These are phyloP conservation scores for Sipha maydis DNA, from an alignment of 2,888 invertebrate genomes.

Conservation along the genomic window DNA sequence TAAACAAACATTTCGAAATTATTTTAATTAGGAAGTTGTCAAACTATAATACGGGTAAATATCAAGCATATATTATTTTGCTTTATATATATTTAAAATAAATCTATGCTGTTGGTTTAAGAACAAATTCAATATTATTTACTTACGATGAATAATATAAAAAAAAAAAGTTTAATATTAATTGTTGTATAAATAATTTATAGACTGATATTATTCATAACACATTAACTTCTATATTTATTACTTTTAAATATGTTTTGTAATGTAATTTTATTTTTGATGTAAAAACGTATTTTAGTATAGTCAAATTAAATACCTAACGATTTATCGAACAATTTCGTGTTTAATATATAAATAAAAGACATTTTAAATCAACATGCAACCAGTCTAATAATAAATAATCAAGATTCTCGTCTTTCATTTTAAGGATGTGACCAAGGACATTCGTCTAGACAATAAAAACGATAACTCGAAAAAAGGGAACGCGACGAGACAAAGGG, in stretches of 20 bases:
- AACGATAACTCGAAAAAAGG: slow-evolving; percentile 13
- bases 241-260: neutral
- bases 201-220: neutral
- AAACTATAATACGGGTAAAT: too few relatives aligned
- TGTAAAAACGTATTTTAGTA: neutral
- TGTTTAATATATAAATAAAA: neutral
- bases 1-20: too few relatives aligned
- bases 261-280: neutral
- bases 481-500: neutral
- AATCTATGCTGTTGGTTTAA: too few relatives aligned
- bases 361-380: slow-evolving; percentile 15
- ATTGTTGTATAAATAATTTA: neutral
- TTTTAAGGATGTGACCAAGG: slow-evolving; percentile 15
- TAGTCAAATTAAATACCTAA: neutral
- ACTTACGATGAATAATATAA: too few relatives aligned
- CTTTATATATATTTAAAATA: too few relatives aligned
- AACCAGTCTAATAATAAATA: slow-evolving; percentile 3
- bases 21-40: too few relatives aligned
- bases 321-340: neutral
- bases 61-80: too few relatives aligned
- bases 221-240: too few relatives aligned
- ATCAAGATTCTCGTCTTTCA: slow-evolving; percentile 6
- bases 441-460: slow-evolving; percentile 44
- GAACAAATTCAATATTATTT: too few relatives aligned
- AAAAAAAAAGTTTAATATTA: too few relatives aligned